Evolutionary conservation across 2,797 vertebrate species (phyloP).

Genomic region (Sebastes minor): DNA sequence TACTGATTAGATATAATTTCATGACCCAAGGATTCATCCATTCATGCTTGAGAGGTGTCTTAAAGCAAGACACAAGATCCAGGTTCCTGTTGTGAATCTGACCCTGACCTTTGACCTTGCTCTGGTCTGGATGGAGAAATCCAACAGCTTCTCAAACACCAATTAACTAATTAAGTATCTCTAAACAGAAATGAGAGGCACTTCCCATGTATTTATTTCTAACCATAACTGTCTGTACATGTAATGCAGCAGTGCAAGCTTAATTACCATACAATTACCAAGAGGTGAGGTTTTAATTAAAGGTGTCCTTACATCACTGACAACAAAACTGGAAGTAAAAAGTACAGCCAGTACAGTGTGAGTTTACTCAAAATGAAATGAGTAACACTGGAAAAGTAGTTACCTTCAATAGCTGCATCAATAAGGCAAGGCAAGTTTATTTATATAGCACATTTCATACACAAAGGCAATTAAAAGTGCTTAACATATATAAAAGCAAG

Average conservation of each 20-base stretch:
- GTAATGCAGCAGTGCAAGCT: not conserved
- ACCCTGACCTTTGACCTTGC: constrained; percentile 54
- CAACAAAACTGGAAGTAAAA: constrained; percentile 1
- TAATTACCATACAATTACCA: constrained; percentile 33
- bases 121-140: constrained; percentile 14
- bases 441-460: no score
- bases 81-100: constrained; percentile 20
- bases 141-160: constrained; percentile 17
- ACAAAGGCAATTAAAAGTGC: no score
- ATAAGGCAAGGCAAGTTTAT: constrained; percentile 30
- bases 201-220: not conserved
- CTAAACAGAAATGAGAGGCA: not conserved
- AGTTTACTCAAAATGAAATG: not conserved
- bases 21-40: not conserved
- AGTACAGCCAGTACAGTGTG: not conserved
- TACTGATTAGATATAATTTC: not conserved
- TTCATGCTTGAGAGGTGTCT: not conserved
- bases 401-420: constrained; percentile 23
- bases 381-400: constrained; percentile 14
- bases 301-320: constrained; percentile 26
- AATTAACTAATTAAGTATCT: not conserved
- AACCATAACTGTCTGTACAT: not conserved
- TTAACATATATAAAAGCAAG: no score
- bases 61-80: not conserved
- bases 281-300: constrained; percentile 35